Evolutionary conservation across 2,113 vertebrate species (phyloP).

Genomic region (Petroica traversi): DNA sequence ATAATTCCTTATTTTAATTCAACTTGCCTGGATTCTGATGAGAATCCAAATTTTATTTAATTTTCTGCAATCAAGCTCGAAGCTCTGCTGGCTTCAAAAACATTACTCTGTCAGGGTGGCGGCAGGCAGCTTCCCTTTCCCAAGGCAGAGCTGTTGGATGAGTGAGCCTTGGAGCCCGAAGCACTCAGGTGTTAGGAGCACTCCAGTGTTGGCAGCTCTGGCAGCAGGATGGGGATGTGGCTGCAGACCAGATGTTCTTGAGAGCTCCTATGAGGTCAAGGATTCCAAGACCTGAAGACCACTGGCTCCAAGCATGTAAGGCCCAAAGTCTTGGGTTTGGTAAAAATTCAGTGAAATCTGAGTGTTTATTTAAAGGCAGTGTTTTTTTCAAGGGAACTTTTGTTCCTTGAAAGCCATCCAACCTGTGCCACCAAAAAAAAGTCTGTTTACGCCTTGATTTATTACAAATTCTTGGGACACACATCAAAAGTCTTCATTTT

Average conservation of each 20-base stretch:
- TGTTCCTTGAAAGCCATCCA: not conserved
- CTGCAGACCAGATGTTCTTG: not conserved
- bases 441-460: not conserved
- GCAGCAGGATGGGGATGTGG: not conserved
- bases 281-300: not conserved
- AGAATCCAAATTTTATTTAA: not conserved
- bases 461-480: constrained; percentile 35
- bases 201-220: not conserved
- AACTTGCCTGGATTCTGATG: not conserved
- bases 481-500: constrained; percentile 26
- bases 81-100: not conserved
- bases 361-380: not conserved
- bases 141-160: not conserved
- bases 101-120: not conserved
- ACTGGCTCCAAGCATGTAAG: not conserved
- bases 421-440: not conserved
- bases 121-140: not conserved
- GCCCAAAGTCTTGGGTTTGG: not conserved
- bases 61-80: not conserved
- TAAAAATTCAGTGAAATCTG: not conserved
- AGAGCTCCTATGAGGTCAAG: not conserved
- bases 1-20: not conserved
- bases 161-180: not conserved
- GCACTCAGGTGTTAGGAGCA: not conserved
- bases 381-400: not conserved